phyloP scores from a whole-genome alignment of 2,113 vertebrate genomes.

The Callithrix jacchus region DNA sequence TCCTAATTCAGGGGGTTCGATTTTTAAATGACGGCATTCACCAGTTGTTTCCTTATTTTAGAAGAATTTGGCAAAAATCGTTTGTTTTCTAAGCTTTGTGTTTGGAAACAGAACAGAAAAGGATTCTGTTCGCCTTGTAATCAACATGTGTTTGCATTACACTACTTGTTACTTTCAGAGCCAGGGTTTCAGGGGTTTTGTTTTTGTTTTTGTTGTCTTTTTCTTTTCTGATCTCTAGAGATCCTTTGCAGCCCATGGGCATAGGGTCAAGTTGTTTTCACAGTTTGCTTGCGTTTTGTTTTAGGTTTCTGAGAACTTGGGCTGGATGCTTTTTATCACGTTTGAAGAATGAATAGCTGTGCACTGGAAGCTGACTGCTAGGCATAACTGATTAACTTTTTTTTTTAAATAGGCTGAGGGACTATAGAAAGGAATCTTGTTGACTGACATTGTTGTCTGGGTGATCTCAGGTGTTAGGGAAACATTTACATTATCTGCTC shows the following conservation, averaged over 20 bases:
- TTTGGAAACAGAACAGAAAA: not conserved
- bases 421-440: not conserved
- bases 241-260: not conserved
- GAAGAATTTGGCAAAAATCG: not conserved
- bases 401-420: not conserved
- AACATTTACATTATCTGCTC: conserved; percentile 33
- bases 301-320: conserved; percentile 1
- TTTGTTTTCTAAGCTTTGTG: conserved; percentile 15
- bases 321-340: not conserved
- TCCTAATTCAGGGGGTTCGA: not conserved
- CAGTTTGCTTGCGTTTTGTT: conserved; percentile 25
- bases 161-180: not conserved
- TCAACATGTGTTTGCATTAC: not conserved
- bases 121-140: not conserved
- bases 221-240: not conserved
- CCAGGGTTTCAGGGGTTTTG: not conserved
- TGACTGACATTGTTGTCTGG: conserved; percentile 50
- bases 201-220: not conserved
- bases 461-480: conserved; percentile 47
- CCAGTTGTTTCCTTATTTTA: not conserved
- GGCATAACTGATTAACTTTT: conserved; percentile 54
- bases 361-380: not conserved
- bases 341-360: conserved; percentile 29
- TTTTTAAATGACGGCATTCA: not conserved
- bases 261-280: conserved; percentile 52